Evolutionary conservation across 2,888 invertebrate genomes (phyloP).

Genomic region (Pterostichus niger): DNA sequence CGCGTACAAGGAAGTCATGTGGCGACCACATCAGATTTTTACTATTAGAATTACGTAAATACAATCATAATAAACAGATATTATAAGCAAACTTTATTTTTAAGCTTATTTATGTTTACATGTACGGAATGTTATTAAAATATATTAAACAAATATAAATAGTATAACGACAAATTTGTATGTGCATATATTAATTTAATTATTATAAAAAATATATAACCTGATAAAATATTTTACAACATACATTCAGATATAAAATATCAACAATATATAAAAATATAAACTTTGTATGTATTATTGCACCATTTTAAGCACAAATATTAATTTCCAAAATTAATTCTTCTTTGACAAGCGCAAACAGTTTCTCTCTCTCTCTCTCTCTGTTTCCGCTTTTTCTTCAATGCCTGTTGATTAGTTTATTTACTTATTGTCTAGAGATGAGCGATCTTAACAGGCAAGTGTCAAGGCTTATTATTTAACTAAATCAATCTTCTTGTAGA

Average conservation of each 20-base stretch:
- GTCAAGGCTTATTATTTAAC: too few species aligned
- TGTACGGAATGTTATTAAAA: constrained; percentile 55
- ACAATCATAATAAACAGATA: constrained; percentile 36
- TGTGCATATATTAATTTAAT: constrained; percentile 61
- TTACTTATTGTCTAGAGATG: not conserved
- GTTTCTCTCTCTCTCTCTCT: not conserved
- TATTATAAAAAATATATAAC: constrained; percentile 54
- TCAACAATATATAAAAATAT: constrained; percentile 45
- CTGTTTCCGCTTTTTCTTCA: too few species aligned
- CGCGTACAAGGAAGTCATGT: too few species aligned
- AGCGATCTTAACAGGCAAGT: too few species aligned
- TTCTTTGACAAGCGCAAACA: not conserved
- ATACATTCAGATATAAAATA: constrained; percentile 2
- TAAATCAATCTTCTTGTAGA: too few species aligned
- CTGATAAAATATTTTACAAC: constrained; percentile 48
- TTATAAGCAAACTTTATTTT: constrained; percentile 46
- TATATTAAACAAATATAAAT: constrained; percentile 66
- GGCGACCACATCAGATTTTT: too few species aligned
- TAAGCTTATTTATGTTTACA: constrained; percentile 43
- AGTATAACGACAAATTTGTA: constrained; percentile 58
- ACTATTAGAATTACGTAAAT: constrained; percentile 10
- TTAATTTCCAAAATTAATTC: constrained; percentile 3
- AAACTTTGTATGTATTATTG: constrained; percentile 32
- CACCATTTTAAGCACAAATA: constrained; percentile 46
- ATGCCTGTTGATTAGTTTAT: not conserved